Conservation (phyloP, 1,140 invertebrate species). For the Drosophila lini region DNA sequence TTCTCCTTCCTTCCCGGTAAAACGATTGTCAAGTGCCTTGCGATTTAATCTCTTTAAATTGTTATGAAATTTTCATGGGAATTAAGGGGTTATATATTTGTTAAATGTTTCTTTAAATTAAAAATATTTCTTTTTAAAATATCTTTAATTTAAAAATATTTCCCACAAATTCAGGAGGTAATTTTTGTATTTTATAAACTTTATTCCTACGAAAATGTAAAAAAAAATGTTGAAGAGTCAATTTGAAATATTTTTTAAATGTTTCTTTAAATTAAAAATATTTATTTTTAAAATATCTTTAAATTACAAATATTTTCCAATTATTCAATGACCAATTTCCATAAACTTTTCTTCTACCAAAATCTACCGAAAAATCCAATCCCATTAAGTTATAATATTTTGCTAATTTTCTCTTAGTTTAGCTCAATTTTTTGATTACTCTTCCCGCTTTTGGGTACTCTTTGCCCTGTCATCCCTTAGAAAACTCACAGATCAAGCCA, state of each 20-base stretch:
- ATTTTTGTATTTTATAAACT: too few relatives aligned
- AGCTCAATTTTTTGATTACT: neutral
- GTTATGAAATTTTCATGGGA: neutral
- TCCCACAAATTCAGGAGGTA: neutral
- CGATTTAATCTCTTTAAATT: neutral
- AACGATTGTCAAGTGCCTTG: constrained; percentile 2
- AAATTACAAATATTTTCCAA: neutral
- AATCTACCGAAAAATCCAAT: neutral
- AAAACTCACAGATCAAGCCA: constrained; percentile 34
- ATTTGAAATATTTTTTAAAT: neutral
- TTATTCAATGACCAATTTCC: too few relatives aligned
- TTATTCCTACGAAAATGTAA: too few relatives aligned
- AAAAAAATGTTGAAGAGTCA: too few relatives aligned
- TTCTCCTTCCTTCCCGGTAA: neutral
- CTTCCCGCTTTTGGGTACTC: neutral
- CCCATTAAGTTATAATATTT: neutral
- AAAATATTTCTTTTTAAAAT: neutral
- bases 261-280: neutral
- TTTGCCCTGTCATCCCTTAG: constrained; percentile 4
- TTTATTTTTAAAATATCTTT: too few relatives aligned
- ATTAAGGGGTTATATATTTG: neutral
- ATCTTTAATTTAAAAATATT: neutral
- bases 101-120: neutral
- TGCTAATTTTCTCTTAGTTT: neutral
- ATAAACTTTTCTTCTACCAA: too few relatives aligned